These are phyloP conservation scores for Caenorhabditis inopinata DNA, from an alignment of 1,140 invertebrate genomes.

Conservation along the genomic window DNA sequence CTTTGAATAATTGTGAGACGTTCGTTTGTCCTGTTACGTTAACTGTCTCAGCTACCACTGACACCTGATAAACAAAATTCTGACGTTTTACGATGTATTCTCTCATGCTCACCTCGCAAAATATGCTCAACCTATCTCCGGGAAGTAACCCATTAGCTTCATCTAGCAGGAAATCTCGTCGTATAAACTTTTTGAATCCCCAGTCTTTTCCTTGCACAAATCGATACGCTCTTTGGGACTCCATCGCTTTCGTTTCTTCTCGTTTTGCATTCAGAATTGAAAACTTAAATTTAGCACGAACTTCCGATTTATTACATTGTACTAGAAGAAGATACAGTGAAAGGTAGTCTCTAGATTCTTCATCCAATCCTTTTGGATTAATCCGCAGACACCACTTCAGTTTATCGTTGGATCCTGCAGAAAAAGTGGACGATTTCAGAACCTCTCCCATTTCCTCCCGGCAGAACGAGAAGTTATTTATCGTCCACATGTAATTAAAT, in stretches of 20 bases:
- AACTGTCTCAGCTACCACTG: conserved; percentile 49
- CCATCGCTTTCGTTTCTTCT: conserved; percentile 99
- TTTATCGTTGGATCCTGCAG: conserved; percentile 97
- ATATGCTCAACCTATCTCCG: conserved; percentile 97
- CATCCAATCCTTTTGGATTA: conserved; percentile 97
- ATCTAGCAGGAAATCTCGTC: conserved; percentile 93
- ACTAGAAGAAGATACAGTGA: conserved; percentile 96
- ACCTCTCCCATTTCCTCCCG: conserved; percentile 68
- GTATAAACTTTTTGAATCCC: conserved; percentile 99
- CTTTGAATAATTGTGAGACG: conserved; percentile 62
- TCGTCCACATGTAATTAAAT: conserved; percentile 99
- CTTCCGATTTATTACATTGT: conserved; percentile 98
- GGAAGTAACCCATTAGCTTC: conserved; percentile 95
- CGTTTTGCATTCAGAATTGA: conserved; percentile 98
- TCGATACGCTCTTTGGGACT: conserved; percentile 87
- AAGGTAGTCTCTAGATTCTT: conserved; percentile 99
- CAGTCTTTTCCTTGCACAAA: conserved; percentile 99
- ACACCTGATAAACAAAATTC: conserved; percentile 4
- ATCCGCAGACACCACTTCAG: conserved; percentile 99
- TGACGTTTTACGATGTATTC: background rate
- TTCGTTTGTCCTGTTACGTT: conserved; percentile 68
- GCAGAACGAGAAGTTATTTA: conserved; percentile 99
- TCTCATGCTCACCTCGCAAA: conserved; percentile 82
- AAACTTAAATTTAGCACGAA: conserved; percentile 99
- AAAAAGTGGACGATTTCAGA: conserved; percentile 97